Conservation (phyloP, 2,113 vertebrate genomes). For the Symphodus melops region DNA sequence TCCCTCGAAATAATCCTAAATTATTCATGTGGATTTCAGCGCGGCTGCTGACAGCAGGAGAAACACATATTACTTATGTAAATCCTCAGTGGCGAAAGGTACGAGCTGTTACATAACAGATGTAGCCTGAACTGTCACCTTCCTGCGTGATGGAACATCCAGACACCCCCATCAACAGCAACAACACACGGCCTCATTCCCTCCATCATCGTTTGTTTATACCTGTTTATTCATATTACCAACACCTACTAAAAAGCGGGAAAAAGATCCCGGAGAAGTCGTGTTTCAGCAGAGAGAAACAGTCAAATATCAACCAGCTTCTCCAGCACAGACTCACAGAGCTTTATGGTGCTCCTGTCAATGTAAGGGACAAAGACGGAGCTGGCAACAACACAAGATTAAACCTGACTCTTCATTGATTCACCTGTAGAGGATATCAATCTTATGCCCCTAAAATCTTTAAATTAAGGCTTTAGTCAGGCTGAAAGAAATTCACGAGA, state of each 20-base stretch:
- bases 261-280: not conserved
- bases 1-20: slow-evolving; percentile 53
- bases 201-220: slow-evolving; percentile 32
- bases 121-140: slow-evolving; percentile 43
- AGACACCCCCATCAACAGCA: slow-evolving; percentile 7
- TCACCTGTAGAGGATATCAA: too few species aligned
- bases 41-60: slow-evolving; percentile 40
- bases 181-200: slow-evolving; percentile 53
- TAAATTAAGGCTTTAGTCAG: too few species aligned
- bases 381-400: too few species aligned
- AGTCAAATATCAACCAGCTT: not conserved
- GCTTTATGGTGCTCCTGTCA: not conserved
- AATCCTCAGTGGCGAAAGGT: slow-evolving; percentile 56
- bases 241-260: slow-evolving; percentile 2
- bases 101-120: slow-evolving; percentile 46
- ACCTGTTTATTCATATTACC: slow-evolving; percentile 13
- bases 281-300: not conserved
- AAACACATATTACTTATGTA: slow-evolving; percentile 58
- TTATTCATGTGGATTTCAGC: slow-evolving; percentile 53
- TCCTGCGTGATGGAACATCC: slow-evolving; percentile 28
- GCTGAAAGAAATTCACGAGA: too few species aligned
- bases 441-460: too few species aligned
- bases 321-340: not conserved
- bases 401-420: too few species aligned
- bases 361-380: not conserved